These are phyloP conservation scores for Conopomorpha cramerella DNA, from an alignment of 1,140 invertebrate genomes.

Conservation along the genomic window DNA sequence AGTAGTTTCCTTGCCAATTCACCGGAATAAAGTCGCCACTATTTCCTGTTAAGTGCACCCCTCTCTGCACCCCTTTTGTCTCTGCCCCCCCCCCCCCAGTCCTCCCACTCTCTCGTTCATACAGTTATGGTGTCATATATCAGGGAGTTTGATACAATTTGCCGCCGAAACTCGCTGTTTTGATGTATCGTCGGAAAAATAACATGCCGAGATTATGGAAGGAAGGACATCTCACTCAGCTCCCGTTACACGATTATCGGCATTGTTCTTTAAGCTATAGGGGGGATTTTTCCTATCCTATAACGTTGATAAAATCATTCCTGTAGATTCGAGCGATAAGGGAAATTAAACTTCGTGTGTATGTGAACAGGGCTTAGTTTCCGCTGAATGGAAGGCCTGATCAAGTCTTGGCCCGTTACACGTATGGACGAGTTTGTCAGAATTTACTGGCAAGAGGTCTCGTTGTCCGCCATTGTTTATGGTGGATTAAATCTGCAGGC, in stretches of 20 bases:
- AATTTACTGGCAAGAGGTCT: slow-evolving; percentile 27
- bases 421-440: slow-evolving; percentile 22
- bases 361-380: neutral
- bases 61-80: too few species aligned
- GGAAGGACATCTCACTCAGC: slow-evolving; percentile 5
- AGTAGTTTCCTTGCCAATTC: too few species aligned
- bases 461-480: slow-evolving; percentile 30
- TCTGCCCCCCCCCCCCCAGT: too few species aligned
- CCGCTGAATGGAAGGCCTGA: slow-evolving; percentile 1
- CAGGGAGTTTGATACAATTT: slow-evolving; percentile 38
- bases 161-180: slow-evolving; percentile 25
- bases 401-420: slow-evolving; percentile 25
- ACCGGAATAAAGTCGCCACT: too few species aligned
- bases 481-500: slow-evolving; percentile 23
- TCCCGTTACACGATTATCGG: neutral
- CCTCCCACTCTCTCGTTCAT: too few species aligned
- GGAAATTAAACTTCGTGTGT: too few species aligned
- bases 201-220: slow-evolving; percentile 30
- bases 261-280: too few species aligned
- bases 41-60: too few species aligned
- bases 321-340: too few species aligned
- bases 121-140: too few species aligned
- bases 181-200: slow-evolving; percentile 41
- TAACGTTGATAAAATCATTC: neutral
- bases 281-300: neutral